These are phyloP conservation scores for Thecocarcelia acutangulata DNA, from an alignment of 2,888 invertebrate genomes.

Conservation along the genomic window DNA sequence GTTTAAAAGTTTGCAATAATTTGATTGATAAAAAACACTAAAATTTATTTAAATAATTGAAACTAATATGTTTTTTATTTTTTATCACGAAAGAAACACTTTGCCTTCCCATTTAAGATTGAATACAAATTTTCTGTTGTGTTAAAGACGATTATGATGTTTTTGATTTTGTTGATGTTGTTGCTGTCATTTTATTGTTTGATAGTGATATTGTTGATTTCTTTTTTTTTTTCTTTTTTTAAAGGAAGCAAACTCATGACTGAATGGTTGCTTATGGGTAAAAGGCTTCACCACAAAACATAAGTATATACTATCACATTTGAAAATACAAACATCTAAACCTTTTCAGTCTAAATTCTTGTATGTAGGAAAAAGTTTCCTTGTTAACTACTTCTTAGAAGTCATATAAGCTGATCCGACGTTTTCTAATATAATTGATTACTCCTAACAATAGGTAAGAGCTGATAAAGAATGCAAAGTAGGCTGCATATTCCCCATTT, in stretches of 20 bases:
- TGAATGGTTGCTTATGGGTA: slow-evolving; percentile 54
- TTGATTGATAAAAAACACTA: too few species aligned
- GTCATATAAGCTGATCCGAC: too few species aligned
- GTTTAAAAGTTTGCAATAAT: too few species aligned
- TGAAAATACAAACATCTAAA: neutral
- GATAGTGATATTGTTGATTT: slow-evolving; percentile 54
- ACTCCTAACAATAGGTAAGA: too few species aligned
- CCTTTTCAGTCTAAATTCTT: slow-evolving; percentile 14
- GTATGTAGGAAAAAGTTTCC: slow-evolving; percentile 33
- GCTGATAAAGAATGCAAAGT: too few species aligned
- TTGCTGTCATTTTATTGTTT: slow-evolving; percentile 62
- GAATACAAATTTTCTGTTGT: neutral
- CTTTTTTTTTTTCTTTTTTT: slow-evolving; percentile 4
- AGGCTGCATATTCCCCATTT: too few species aligned
- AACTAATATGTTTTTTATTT: neutral
- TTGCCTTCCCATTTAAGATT: slow-evolving; percentile 29
- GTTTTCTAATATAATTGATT: too few species aligned
- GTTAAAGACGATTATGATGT: slow-evolving; percentile 50
- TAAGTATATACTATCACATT: slow-evolving; percentile 27
- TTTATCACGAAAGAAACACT: neutral
- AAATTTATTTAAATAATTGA: neutral
- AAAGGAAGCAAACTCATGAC: slow-evolving; percentile 46
- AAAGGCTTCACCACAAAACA: slow-evolving; percentile 56
- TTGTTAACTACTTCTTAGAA: neutral
- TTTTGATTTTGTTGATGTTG: slow-evolving; percentile 57